Evolutionary conservation across 2,797 vertebrate genomes (phyloP).

Genomic region (Vultur gryphus): DNA sequence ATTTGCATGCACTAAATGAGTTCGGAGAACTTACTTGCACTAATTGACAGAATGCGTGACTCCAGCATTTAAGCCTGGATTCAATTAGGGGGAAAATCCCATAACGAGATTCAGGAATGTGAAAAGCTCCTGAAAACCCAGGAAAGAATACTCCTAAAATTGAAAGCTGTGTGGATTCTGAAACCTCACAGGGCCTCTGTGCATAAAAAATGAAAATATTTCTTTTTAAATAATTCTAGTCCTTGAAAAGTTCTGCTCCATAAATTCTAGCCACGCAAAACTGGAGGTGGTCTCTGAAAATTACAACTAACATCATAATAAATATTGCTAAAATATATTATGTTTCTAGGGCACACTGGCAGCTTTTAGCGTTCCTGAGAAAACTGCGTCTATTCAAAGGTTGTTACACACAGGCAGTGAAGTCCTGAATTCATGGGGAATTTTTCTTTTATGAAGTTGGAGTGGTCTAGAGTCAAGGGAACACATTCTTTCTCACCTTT

Average conservation of each 20-base stretch:
- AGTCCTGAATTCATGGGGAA: background rate
- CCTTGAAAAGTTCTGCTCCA: background rate
- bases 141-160: background rate
- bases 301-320: background rate
- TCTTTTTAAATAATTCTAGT: background rate
- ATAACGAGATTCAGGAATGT: background rate
- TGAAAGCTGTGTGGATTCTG: background rate
- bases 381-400: background rate
- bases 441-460: background rate
- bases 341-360: background rate
- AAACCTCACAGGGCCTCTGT: background rate
- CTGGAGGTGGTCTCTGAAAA: background rate
- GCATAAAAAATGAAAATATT: background rate
- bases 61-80: background rate
- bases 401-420: background rate
- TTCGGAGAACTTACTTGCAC: background rate
- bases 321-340: background rate
- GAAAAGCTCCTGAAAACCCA: background rate
- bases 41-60: background rate
- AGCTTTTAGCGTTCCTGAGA: background rate
- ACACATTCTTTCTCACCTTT: background rate
- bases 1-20: background rate
- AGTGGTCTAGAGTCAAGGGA: background rate
- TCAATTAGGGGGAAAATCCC: background rate
- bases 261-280: background rate